Evolutionary conservation across 1,140 invertebrate species (phyloP), one percentile per base, ranked within the genome.

Genomic region (Zaprionus davidi): DNA sequence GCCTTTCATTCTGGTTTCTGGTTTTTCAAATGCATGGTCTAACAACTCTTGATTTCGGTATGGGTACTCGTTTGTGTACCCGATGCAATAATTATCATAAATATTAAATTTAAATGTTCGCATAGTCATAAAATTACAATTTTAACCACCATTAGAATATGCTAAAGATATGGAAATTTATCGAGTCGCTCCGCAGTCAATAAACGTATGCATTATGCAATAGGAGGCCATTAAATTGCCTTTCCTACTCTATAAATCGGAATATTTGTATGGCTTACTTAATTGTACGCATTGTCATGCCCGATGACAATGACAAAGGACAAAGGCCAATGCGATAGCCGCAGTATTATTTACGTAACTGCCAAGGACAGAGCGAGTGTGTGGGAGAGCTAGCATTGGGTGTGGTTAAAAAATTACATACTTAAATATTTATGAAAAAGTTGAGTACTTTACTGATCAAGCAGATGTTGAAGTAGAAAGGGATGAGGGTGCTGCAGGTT

Each of bases 171-270:
- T 78, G 84, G 22, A 67, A 78, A 88, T 87, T 75, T 75, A 9
- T 44, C 28, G 20, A 68, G 59, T 56, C 41, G 53, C 62, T 55
- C 34, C 38, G 70, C 81, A 74, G 79, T 51, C 34, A 55, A 66
- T 63, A 63, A 36, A 49, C 69, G n/a, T 56, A 49, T 66, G 38
- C 59, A 88, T 80, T 81, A 80, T 88, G 73, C 74, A 81, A 84
- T 88, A 88, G 84, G 71, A 65, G 71, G 71, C 78, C 85, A 88
- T 90, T 88, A 79, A 85, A 76, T 79, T 88, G 81, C 81, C 65
- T 64, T 51, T 71, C 60, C 38, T 60, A 71, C 62, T 65, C 65
- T 71, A 81, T 88, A 90, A 88, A 84, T 88, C 83, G 66, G 67
- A 67, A 60, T 51, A 78, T 79, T 38, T 67, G 64, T 90, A 81